Evolutionary conservation across 2,797 vertebrate species (phyloP), one percentile per base, ranked within the genome.

Genomic region (Stomatorhinus walkeri): DNA sequence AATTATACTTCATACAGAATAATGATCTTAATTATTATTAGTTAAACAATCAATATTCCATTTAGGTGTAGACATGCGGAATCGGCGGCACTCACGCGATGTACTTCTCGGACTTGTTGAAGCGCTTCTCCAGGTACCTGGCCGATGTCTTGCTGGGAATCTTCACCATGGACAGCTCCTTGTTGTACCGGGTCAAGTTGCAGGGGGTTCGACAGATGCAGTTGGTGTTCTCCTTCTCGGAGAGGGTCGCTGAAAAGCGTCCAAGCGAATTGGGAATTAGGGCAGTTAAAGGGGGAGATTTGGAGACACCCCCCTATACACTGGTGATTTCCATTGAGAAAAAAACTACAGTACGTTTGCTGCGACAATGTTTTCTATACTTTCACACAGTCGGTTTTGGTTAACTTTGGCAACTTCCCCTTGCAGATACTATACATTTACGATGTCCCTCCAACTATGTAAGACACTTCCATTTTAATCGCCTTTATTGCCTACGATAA

Each of bases 141-240:
- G 98, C 97, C 0, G 98, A 99, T 0, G 98, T 99, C 94, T 98
- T 99, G 95, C 98, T 99, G 93, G 98, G 98, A 91, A 99, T 99
- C 94, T 99, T 99, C 90, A 99, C 98, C 98, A 99, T 99, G 94
- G 98, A 99, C 89, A 99, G 96, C 94, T 99, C 98, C 92, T 99
- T 99, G 95, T 98, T 99, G 96, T 98, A 99, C 88, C 98, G 97
- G 52, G 98, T 99, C 94, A 97, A 96, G 95, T 99, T 99, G 93
- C 98, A 99, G 2, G 98, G 98, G 0, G 96, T 98, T 93, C 97
- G 95, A 94, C 98, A 99, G 93, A 97, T 95, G 94, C 98, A 99
- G 95, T 94, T 98, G 89, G 93, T 97, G 93, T 96, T 97, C 94
- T 99, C 98, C 92, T 97, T 95, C 9, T 97, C 96, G 0, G 97